These are phyloP conservation scores for Petrophora chlorosata DNA, from an alignment of 2,888 invertebrate species.

Conservation along the genomic window DNA sequence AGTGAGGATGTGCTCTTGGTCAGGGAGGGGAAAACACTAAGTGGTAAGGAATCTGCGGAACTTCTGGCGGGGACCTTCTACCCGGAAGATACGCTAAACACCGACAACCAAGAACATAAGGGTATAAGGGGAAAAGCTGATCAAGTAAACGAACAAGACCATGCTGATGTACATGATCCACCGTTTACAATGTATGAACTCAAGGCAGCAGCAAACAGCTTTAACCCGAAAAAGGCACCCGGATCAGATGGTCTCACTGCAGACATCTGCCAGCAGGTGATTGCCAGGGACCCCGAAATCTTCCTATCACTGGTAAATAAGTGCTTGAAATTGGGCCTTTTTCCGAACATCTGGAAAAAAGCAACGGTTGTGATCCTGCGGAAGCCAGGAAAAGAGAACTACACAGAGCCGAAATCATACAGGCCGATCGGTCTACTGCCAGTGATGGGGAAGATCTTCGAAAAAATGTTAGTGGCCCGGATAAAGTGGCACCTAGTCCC, in stretches of 20 bases:
- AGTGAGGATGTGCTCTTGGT: slow-evolving; percentile 6
- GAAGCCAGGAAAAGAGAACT: no score
- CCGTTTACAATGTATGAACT: background rate
- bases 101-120: background rate
- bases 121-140: background rate
- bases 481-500: background rate
- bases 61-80: slow-evolving; percentile 19
- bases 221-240: slow-evolving; percentile 18
- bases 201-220: background rate
- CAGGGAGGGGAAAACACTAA: background rate
- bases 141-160: background rate
- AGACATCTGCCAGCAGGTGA: slow-evolving; percentile 9
- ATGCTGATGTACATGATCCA: background rate
- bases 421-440: background rate
- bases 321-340: background rate
- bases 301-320: background rate
- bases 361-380: no score
- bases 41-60: slow-evolving; percentile 3
- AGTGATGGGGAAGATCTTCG: background rate
- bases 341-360: no score
- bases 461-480: background rate
- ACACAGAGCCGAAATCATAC: no score
- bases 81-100: background rate
- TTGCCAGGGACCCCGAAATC: background rate
- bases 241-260: slow-evolving; percentile 14